Conservation (phyloP, 2,113 vertebrate species). For the Tympanuchus pallidicinctus region DNA sequence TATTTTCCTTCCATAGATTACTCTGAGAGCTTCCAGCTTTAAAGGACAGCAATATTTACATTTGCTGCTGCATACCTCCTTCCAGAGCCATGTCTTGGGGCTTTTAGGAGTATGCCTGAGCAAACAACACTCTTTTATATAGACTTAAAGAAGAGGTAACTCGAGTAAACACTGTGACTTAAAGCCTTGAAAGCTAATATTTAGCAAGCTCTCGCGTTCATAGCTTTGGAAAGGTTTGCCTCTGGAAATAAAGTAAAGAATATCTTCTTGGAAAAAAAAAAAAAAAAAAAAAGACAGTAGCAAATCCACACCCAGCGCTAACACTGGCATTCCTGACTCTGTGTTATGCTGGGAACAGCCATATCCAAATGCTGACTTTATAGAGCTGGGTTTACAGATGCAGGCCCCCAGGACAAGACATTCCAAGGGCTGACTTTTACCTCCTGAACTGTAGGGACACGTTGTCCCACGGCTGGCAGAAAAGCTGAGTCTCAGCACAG, state of each 20-base stretch:
- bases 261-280: constrained; percentile 33
- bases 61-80: constrained; percentile 68
- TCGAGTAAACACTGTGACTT: constrained; percentile 66
- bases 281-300: not conserved
- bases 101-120: constrained; percentile 62
- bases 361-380: not conserved
- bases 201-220: constrained; percentile 74
- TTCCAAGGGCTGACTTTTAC: not conserved
- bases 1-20: constrained; percentile 26
- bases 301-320: constrained; percentile 4
- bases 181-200: constrained; percentile 79
- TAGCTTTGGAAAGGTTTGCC: constrained; percentile 74
- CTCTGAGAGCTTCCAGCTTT: constrained; percentile 8
- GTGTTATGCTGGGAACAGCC: not conserved
- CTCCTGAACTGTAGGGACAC: not conserved
- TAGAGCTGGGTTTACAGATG: constrained; percentile 41
- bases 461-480: not conserved
- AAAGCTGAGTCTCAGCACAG: not conserved
- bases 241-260: constrained; percentile 75
- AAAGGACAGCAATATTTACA: constrained; percentile 62
- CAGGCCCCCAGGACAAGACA: constrained; percentile 42
- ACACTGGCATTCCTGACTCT: constrained; percentile 32
- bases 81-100: constrained; percentile 39
- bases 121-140: constrained; percentile 73
- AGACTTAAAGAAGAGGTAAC: constrained; percentile 70